Percentiles rank a stretch among this genome's conserved stretches.
Evolutionary conservation across 2,113 vertebrate genomes (phyloP).

Genomic region (Cephalopholis sonnerati): DNA sequence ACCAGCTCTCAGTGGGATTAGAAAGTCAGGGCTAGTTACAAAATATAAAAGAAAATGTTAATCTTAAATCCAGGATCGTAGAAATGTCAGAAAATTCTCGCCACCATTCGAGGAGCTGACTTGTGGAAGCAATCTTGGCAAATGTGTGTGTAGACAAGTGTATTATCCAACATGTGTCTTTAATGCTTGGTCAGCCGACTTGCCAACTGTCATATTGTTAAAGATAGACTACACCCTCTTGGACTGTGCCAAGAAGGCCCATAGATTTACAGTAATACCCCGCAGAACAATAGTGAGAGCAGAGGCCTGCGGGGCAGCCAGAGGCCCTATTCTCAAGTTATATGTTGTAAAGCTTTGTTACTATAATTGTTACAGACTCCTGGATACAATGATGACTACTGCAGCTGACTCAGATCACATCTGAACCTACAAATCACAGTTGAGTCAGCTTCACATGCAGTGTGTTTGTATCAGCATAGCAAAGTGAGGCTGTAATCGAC

Average conservation of each 20-base stretch:
- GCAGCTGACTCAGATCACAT: slow-evolving; percentile 65
- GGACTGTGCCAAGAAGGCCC: slow-evolving; percentile 53
- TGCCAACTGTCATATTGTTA: slow-evolving; percentile 73
- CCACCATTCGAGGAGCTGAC: slow-evolving; percentile 58
- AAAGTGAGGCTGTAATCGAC: slow-evolving; percentile 3
- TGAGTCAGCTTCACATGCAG: slow-evolving; percentile 17
- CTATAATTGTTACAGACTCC: slow-evolving; percentile 71
- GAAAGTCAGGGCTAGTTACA: slow-evolving; percentile 56
- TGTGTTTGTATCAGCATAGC: neutral
- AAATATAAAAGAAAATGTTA: slow-evolving; percentile 60
- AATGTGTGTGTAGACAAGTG: slow-evolving; percentile 69
- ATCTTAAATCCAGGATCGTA: slow-evolving; percentile 61
- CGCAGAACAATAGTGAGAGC: slow-evolving; percentile 49
- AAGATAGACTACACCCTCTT: slow-evolving; percentile 65
- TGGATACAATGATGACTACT: slow-evolving; percentile 61
- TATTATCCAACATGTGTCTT: slow-evolving; percentile 78
- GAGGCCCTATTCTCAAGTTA: slow-evolving; percentile 46
- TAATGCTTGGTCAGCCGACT: slow-evolving; percentile 62
- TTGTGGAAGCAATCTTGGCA: slow-evolving; percentile 68
- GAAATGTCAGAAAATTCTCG: slow-evolving; percentile 63
- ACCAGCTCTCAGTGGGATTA: slow-evolving; percentile 54
- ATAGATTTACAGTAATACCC: slow-evolving; percentile 65
- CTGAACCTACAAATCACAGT: slow-evolving; percentile 66
- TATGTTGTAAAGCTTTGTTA: slow-evolving; percentile 70
- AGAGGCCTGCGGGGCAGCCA: slow-evolving; percentile 47